Evolutionary conservation across 2,797 vertebrate species (phyloP), one percentile per base, ranked within the genome.

Genomic region (Nannoperca australis): DNA sequence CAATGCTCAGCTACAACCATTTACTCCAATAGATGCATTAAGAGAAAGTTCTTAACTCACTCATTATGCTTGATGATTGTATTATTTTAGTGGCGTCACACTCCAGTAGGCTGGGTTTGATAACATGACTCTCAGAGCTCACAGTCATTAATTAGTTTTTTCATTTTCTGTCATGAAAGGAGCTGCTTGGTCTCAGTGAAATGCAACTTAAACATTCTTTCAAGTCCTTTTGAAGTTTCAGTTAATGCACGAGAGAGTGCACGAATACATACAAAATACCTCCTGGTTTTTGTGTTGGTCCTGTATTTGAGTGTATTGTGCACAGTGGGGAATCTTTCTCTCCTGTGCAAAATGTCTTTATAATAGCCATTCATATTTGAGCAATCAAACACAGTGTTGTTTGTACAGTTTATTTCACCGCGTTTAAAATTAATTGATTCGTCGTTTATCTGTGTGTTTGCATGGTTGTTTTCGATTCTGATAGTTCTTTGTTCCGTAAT

Each of bases 401-500:
- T 85, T 73, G 53, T 61, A 24, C 79, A 73, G 66, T 85, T 77
- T 73, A 78, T 84, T 84, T 77, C 55, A 49, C 22, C 54, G 45
- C 49, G 34, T 90, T 92, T 81, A 53, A 72, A 89, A 91, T 91
- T 88, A 93, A 94, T 92, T 93, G 91, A 93, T 92, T 93, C 89
- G 91, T 92, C 79, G 84, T 92, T 89, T 70, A 91, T 91, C 86
- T 89, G 87, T 88, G 87, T 60, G 83, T 85, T 86, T 89, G 85
- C 93, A 93, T 66, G 92, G 70, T 88, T 91, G 90, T 94, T 93
- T 92, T 76, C 73, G 58, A 88, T 89, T 88, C 81, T 91, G 90
- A 93, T 94, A 84, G 85, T 70, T 86, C 90, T 93, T 93, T 94
- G 92, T 94, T 82, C 77, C 0, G 64, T 93, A 94, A 94, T 92